These are phyloP conservation scores for Augochlorella aurata DNA, from an alignment of 2,888 invertebrate genomes.

Conservation along the genomic window DNA sequence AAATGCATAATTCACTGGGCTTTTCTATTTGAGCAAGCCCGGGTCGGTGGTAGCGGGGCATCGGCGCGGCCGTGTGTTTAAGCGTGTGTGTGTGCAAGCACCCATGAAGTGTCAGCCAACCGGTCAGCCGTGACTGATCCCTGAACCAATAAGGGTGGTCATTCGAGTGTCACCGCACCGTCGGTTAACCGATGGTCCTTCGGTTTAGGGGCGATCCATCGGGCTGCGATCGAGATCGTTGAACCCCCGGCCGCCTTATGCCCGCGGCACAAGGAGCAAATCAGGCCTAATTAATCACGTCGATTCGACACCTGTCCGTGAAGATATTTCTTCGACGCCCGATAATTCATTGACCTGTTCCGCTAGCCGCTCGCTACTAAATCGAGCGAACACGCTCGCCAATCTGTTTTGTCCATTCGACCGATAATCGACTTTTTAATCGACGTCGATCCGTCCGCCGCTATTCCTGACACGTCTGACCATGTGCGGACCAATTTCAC, in stretches of 20 bases:
- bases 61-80: background rate
- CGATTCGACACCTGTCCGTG: constrained; percentile 5
- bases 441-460: background rate
- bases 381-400: background rate
- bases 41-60: background rate
- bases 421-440: constrained; percentile 12
- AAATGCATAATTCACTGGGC: background rate
- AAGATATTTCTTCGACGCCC: constrained; percentile 1
- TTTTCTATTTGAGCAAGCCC: constrained; percentile 17
- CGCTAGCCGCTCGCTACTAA: background rate
- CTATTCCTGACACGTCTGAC: background rate
- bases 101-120: constrained; percentile 43
- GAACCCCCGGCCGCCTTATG: constrained; percentile 21
- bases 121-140: constrained; percentile 45
- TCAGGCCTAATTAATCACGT: constrained; percentile 38
- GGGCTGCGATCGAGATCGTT: constrained; percentile 44
- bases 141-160: constrained; percentile 53
- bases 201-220: constrained; percentile 48
- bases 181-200: constrained; percentile 52
- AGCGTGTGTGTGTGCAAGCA: constrained; percentile 30
- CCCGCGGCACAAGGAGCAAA: constrained; percentile 20
- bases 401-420: background rate
- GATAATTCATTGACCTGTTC: constrained; percentile 2
- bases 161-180: constrained; percentile 48
- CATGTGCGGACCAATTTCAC: background rate